A percentile compares a stretch with the other conserved stretches of the same genome.
phyloP scores from a whole-genome alignment of 1,140 invertebrate genomes.

The Drosophila santomea region DNA sequence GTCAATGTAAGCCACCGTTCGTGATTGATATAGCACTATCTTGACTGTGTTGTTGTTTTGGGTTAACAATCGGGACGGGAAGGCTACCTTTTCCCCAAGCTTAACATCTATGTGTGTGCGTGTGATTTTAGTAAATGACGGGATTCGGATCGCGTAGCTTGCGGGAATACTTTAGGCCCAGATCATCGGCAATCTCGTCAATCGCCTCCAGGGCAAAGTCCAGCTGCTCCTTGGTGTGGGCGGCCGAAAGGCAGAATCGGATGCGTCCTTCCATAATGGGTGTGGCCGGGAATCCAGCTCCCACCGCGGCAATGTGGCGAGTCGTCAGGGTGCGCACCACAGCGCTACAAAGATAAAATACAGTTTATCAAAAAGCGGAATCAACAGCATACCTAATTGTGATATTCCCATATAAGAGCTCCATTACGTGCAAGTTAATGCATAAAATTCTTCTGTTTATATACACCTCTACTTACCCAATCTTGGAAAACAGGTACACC shows the following conservation, averaged over 20 bases:
- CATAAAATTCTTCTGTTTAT: background rate
- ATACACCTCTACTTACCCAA: conserved; percentile 87
- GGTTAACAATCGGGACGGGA: conserved; percentile 15
- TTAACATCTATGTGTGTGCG: conserved; percentile 13
- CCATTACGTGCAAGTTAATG: background rate
- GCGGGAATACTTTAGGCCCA: conserved; percentile 91
- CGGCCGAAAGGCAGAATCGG: conserved; percentile 97
- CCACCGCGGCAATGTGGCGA: conserved; percentile 95
- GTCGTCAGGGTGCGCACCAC: conserved; percentile 94
- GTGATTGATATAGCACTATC: conserved; percentile 11
- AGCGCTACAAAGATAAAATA: conserved; percentile 85
- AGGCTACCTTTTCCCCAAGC: conserved; percentile 8
- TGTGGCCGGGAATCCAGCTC: conserved; percentile 99
- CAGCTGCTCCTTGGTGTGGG: conserved; percentile 97
- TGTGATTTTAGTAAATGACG: conserved; percentile 86
- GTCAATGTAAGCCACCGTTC: background rate
- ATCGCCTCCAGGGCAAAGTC: conserved; percentile 93
- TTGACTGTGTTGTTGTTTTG: conserved; percentile 12
- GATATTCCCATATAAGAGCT: too few species aligned
- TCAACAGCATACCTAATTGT: too few species aligned
- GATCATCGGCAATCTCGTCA: conserved; percentile 88
- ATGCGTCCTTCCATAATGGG: conserved; percentile 96
- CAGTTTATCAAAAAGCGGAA: background rate
- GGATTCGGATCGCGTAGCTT: conserved; percentile 86
- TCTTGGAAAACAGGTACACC: conserved; percentile 96